Base-by-base conservation (phyloP, 2,797 vertebrate genomes). In the Aratinga solstitialis region DNA sequence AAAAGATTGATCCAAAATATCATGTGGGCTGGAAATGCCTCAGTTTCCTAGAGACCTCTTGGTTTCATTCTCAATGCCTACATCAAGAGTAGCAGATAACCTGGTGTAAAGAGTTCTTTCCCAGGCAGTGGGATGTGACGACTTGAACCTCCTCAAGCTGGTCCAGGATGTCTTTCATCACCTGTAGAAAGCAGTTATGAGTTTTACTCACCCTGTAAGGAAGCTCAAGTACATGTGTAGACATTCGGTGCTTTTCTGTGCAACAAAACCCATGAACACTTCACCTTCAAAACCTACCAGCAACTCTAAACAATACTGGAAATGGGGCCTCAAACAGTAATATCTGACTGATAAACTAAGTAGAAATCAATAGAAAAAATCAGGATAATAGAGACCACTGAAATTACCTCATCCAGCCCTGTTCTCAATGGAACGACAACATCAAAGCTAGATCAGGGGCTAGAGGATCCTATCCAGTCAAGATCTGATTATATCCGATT, bases 11-110 rank as follows among this genome's bases (percentile, higher is more conserved):
- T 94, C 84, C 87, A 95, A 38, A 18, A 89, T 74, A 80, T 71
- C 51, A 67, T 54, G 83, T 92, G 71, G 92, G 90, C 47, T 95
- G 86, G 74, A 97, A 94, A 87, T 90, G 74, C 91, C 87, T 93
- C 73, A 85, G 91, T 94, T 95, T 97, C 88, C 74, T 96, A 67
- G 80, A 90, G 36, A 92, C 77, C 59, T 72, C 81, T 95, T 86
- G 40, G 47, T 88, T 93, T 93, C 36, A 17, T 30, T 82, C 67
- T 51, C 59, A 48, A 36, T 59, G 36, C 36, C 43, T 92, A 53
- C 62, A 81, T 7, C 40, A 32, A 86, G 58, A 81, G 85, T 24
- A 90, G 48, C 51, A 95, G 74, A 71, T 58, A 82, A 79, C 24
- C 59, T 63, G 36, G 16, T 51, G 47, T 76, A 73, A 3, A 69